phyloP scores from a whole-genome alignment of 2,797 vertebrate species.

The Squalus acanthias region DNA sequence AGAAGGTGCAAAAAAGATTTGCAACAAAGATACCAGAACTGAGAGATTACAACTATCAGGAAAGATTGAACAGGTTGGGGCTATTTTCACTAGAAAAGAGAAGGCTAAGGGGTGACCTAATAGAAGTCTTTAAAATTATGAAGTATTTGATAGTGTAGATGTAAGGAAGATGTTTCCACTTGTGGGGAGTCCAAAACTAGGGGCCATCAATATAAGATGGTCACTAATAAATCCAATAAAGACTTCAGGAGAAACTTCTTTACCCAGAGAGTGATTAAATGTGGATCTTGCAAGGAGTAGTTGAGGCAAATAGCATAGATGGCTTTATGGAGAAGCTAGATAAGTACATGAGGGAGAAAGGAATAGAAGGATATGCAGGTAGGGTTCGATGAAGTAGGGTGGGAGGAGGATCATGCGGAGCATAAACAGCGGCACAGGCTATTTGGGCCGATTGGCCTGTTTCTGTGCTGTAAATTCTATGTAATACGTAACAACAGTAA shows the following conservation, averaged over 20 bases:
- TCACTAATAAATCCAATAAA: background rate
- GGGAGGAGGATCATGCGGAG: too few relatives aligned
- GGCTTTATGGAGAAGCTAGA: background rate
- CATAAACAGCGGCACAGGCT: too few relatives aligned
- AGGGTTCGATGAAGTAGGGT: background rate
- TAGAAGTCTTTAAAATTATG: background rate
- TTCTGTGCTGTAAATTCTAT: too few relatives aligned
- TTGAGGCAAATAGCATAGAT: background rate
- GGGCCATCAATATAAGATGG: background rate
- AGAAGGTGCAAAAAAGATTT: background rate
- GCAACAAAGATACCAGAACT: background rate
- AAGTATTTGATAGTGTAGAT: background rate
- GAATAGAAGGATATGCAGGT: background rate
- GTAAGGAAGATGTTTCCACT: background rate
- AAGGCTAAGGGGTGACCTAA: background rate
- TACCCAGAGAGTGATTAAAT: background rate
- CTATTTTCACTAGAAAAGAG: background rate
- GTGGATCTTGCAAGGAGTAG: background rate
- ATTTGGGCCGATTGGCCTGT: background rate
- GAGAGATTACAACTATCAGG: background rate
- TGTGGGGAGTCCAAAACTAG: background rate
- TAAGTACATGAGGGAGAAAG: background rate
- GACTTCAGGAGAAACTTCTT: background rate
- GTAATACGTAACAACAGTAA: background rate
- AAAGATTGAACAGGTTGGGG: background rate